Evolutionary conservation across 1,140 invertebrate species (phyloP).

Genomic region (Thaumatotibia leucotreta): DNA sequence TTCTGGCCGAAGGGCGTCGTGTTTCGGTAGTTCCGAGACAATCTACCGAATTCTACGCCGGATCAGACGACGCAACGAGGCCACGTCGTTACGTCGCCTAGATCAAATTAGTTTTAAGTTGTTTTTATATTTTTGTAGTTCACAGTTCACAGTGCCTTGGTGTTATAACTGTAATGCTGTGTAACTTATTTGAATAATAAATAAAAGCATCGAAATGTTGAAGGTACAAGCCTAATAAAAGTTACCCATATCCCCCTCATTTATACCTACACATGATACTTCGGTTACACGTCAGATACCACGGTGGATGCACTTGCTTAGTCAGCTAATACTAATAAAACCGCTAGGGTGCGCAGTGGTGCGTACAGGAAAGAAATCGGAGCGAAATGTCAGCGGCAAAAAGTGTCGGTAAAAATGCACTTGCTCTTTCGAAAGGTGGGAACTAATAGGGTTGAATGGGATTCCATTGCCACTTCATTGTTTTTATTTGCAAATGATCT

Average conservation of each 20-base stretch:
- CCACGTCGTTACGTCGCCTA: too few species aligned
- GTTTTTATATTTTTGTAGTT: too few species aligned
- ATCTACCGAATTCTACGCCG: too few species aligned
- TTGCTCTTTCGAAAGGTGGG: neutral
- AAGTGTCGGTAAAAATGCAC: slow-evolving; percentile 4
- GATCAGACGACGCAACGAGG: too few species aligned
- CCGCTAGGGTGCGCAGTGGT: slow-evolving; percentile 32
- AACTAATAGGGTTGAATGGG: neutral
- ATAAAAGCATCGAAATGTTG: too few species aligned
- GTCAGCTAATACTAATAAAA: slow-evolving; percentile 63
- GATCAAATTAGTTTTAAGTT: too few species aligned
- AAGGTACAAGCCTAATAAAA: too few species aligned
- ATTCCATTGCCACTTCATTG: neutral
- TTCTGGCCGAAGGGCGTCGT: too few species aligned
- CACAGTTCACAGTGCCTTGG: too few species aligned
- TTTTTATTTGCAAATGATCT: neutral
- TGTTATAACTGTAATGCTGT: too few species aligned
- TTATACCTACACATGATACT: neutral
- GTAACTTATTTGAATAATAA: too few species aligned
- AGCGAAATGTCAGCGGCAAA: neutral
- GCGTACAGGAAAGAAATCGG: slow-evolving; percentile 23
- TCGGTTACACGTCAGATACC: slow-evolving; percentile 1
- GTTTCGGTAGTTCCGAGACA: too few species aligned
- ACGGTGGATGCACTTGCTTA: slow-evolving; percentile 31
- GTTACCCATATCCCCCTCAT: neutral